Percentiles rank a stretch among this genome's conserved stretches.
Evolutionary conservation across 2,113 vertebrate species (phyloP).

Genomic region (Micronycteris hirsuta): DNA sequence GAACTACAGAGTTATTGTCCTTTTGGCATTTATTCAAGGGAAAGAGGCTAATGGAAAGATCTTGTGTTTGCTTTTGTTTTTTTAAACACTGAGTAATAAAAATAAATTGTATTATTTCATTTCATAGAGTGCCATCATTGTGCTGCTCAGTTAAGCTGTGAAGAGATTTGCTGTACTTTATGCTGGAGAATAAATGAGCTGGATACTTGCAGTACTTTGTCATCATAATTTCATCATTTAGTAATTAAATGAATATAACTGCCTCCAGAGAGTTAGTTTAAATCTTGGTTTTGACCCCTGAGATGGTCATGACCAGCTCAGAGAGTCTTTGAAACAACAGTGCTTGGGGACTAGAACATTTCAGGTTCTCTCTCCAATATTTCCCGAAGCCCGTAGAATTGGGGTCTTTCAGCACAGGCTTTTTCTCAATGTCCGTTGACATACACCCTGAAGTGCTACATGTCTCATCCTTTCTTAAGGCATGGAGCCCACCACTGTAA

Average conservation of each 20-base stretch:
- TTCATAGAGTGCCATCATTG: not conserved
- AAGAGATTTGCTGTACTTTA: not conserved
- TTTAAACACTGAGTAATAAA: not conserved
- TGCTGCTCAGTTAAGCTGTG: not conserved
- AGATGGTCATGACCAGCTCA: not conserved
- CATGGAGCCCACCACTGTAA: not conserved
- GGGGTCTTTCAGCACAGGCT: not conserved
- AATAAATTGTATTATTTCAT: not conserved
- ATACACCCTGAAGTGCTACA: not conserved
- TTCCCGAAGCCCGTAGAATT: not conserved
- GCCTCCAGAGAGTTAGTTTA: not conserved
- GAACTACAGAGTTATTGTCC: not conserved
- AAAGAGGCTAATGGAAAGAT: not conserved
- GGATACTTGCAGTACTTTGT: not conserved
- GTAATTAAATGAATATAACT: not conserved
- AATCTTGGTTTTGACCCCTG: slow-evolving; percentile 12
- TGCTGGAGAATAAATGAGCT: not conserved
- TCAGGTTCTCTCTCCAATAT: not conserved
- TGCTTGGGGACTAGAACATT: not conserved
- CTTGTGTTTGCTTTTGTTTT: not conserved
- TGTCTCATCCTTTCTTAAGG: not conserved
- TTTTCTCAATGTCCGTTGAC: not conserved
- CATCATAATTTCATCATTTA: not conserved
- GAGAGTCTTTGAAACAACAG: not conserved
- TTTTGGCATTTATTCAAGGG: not conserved